Evolutionary conservation across 2,113 vertebrate species (phyloP).

Genomic region (Pituophis catenifer): DNA sequence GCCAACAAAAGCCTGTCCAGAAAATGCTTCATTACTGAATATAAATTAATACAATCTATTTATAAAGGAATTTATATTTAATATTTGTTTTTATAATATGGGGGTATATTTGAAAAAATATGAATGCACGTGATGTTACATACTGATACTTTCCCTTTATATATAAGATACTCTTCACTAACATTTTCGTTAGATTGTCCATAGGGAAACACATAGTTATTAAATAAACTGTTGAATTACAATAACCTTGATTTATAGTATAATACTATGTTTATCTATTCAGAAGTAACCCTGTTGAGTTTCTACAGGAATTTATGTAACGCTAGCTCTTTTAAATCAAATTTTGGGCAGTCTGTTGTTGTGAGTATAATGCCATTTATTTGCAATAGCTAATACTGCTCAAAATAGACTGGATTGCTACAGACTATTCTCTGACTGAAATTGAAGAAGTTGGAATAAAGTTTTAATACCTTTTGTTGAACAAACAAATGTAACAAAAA

Average conservation of each 20-base stretch:
- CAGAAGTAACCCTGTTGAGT: not conserved
- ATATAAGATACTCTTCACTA: not conserved
- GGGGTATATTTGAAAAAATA: not conserved
- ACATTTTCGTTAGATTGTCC: constrained; percentile 10
- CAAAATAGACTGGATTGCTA: constrained; percentile 26
- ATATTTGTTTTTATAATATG: not conserved
- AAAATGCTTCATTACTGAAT: constrained; percentile 16
- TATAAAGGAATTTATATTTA: not conserved
- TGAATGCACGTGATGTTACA: not conserved
- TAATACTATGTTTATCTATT: not conserved
- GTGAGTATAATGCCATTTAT: not conserved
- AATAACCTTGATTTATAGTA: constrained; percentile 27
- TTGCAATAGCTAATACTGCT: constrained; percentile 5
- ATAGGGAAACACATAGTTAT: constrained; percentile 10
- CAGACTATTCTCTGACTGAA: constrained; percentile 2
- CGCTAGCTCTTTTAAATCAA: not conserved
- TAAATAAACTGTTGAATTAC: constrained; percentile 49
- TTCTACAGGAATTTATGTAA: not conserved
- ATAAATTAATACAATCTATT: constrained; percentile 49
- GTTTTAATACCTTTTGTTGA: constrained; percentile 20
- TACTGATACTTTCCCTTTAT: constrained; percentile 13
- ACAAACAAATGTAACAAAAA: not conserved
- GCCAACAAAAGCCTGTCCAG: not conserved
- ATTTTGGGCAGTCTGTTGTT: constrained; percentile 7
- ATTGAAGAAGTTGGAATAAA: constrained; percentile 45